phyloP scores from a whole-genome alignment of 2,113 vertebrate species.

The Seriola quinqueradiata region DNA sequence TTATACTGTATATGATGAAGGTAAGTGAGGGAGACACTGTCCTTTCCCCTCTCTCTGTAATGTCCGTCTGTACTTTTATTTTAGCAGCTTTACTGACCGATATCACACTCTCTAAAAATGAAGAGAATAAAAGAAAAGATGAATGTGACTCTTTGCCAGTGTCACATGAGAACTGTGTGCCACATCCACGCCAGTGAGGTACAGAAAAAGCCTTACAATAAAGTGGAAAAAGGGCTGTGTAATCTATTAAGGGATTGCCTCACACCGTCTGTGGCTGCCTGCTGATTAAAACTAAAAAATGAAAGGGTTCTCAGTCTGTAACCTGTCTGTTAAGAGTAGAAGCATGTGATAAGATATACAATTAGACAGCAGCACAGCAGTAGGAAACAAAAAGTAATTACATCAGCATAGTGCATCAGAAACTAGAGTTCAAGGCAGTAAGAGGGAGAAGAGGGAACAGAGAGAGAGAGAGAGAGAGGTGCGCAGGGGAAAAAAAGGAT shows the following conservation, averaged over 20 bases:
- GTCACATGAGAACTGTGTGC: not conserved
- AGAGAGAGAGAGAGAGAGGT: conserved; percentile 25
- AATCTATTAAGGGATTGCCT: conserved; percentile 51
- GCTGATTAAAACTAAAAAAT: conserved; percentile 35
- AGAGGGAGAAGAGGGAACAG: conserved; percentile 24
- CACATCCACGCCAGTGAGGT: conserved; percentile 7
- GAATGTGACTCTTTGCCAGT: conserved; percentile 33
- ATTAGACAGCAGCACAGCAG: conserved; percentile 4
- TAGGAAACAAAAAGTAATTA: conserved; percentile 31
- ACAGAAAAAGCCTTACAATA: conserved; percentile 21
- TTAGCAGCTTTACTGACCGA: not conserved
- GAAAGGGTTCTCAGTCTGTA: not conserved
- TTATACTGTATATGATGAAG: conserved; percentile 57
- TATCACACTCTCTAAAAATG: conserved; percentile 1
- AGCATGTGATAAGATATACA: conserved; percentile 4
- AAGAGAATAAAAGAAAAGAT: conserved; percentile 51
- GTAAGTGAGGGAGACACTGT: conserved; percentile 32
- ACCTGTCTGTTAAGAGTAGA: not conserved
- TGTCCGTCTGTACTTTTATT: conserved; percentile 8
- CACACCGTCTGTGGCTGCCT: conserved; percentile 20
- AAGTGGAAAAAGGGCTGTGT: conserved; percentile 20
- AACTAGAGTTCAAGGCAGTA: conserved; percentile 34
- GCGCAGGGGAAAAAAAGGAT: conserved; percentile 59
- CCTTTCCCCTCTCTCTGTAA: not conserved
- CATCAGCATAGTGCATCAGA: conserved; percentile 12